Conservation (phyloP, 1,140 invertebrate species). For the Arctopsyche grandis region DNA sequence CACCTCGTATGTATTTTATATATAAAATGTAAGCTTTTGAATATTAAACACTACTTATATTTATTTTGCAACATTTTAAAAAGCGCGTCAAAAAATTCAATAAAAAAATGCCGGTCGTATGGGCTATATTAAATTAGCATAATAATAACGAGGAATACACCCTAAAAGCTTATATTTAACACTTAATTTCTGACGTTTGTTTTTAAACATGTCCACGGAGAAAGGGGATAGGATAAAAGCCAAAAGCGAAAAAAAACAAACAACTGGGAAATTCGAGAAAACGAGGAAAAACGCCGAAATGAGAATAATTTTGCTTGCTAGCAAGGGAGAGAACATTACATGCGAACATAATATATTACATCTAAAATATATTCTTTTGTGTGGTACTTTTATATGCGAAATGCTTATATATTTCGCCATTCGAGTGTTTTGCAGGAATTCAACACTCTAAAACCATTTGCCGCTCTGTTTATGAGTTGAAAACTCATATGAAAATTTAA, state of each 20-base stretch:
- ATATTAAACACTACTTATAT: too few relatives aligned
- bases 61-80: too few relatives aligned
- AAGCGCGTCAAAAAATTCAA: too few relatives aligned
- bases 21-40: too few relatives aligned
- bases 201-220: constrained; percentile 4
- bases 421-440: too few relatives aligned
- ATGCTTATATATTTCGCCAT: too few relatives aligned
- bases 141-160: neutral
- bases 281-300: neutral
- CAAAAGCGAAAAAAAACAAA: neutral
- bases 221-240: constrained; percentile 3
- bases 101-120: neutral
- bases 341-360: too few relatives aligned
- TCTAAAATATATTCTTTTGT: too few relatives aligned
- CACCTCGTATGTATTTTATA: neutral
- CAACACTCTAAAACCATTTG: too few relatives aligned
- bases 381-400: too few relatives aligned
- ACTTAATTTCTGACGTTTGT: constrained; percentile 20
- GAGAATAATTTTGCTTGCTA: constrained; percentile 13
- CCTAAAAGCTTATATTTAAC: constrained; percentile 25
- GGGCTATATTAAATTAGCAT: constrained; percentile 8
- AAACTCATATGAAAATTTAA: too few relatives aligned
- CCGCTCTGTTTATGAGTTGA: too few relatives aligned
- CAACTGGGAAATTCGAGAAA: neutral
- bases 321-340: neutral